Evolutionary conservation across 2,888 invertebrate species (phyloP), one percentile per base, ranked within the genome.

Genomic region (Sinhomidia bicolor): DNA sequence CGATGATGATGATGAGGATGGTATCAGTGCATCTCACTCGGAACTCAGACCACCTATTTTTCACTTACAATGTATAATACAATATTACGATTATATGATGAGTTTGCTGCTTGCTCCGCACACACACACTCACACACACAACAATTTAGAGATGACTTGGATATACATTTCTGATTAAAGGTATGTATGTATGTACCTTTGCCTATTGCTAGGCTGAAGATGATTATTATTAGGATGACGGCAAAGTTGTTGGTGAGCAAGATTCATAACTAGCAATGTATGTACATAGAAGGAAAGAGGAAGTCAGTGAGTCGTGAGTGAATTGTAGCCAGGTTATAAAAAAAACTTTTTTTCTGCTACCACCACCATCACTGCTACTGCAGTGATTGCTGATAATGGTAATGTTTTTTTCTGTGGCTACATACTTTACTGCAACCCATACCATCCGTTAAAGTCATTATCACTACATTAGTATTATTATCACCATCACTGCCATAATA

Each of bases 291-390:
- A 26, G n/a, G 41, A 80, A 0, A 44, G 29, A 80, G 87, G 36
- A 87, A 87, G 76, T 87, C 87, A 82, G 47, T 74, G 76, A 87
- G 62, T 86, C 74, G 80, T 81, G 86, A 81, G 80, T 74, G 80
- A 86, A 85, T 85, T 85, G 57, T 71, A 36, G 54, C 79, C 79
- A 32, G 14, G 44, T 7, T 17, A 41, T 7, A 68, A 51, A 51
- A 54, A 86, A 80, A 74, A 23, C 62, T 76, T 74, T 62, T 84
- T 14, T 23, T 76, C 4, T 84, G 57, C 80, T 26, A 9, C 23
- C 23, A 23, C 4, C 76, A 41, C 80, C 14, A 9, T 12, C 23
- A 23, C 41, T 68, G 23, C 23, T 74, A 44, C 51, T 51, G 76
- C 76, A 76, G 29, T 51, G 51, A 51, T 76, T 51, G 76, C 47